Evolutionary conservation across 2,888 invertebrate species (phyloP).

Genomic region (Prenolepis imparis): DNA sequence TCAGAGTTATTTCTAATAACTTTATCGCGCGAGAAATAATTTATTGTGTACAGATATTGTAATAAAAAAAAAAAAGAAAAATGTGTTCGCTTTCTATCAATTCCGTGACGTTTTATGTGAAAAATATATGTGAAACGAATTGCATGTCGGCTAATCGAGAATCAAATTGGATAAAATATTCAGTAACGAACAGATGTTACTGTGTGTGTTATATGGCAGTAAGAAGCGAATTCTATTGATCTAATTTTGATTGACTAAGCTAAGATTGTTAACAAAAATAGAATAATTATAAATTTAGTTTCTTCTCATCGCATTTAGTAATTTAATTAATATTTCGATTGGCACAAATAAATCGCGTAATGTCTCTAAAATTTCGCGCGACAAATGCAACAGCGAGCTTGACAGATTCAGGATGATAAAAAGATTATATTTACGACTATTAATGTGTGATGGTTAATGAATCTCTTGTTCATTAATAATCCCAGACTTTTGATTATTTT

Average conservation of each 20-base stretch:
- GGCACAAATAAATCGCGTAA: neutral
- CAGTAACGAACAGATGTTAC: conserved; percentile 11
- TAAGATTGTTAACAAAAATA: conserved; percentile 12
- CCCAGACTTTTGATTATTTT: neutral
- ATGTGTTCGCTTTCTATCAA: neutral
- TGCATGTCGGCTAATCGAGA: conserved; percentile 31
- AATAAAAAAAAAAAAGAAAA: neutral
- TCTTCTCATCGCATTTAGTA: conserved; percentile 9
- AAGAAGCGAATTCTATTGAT: conserved; percentile 25
- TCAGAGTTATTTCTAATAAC: neutral
- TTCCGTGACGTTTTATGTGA: neutral
- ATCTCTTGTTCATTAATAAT: neutral
- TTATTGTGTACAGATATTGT: neutral
- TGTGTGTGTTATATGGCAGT: neutral
- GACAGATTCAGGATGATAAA: neutral
- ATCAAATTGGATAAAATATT: conserved; percentile 38
- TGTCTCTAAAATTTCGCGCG: neutral
- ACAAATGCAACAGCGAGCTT: neutral
- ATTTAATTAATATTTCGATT: neutral
- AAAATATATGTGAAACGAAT: neutral
- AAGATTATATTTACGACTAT: neutral
- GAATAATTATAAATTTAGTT: neutral
- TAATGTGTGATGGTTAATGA: neutral
- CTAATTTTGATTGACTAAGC: conserved; percentile 10
- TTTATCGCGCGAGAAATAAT: neutral